Evolutionary conservation across 1,140 invertebrate genomes (phyloP).

Genomic region (Zaprionus gabonicus): DNA sequence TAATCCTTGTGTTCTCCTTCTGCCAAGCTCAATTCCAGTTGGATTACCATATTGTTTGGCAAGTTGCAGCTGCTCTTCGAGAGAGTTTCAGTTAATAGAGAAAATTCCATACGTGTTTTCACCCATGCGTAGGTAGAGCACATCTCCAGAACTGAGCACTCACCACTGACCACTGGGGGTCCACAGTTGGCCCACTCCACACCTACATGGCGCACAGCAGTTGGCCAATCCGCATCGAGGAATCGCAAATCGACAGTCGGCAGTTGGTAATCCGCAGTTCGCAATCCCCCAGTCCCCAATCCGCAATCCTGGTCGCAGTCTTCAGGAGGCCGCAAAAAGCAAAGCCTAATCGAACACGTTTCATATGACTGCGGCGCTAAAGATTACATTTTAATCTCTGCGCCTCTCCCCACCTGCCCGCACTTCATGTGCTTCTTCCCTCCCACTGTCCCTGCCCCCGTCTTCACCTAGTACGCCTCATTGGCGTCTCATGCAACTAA

Average conservation of each 20-base stretch:
- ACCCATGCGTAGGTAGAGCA: constrained; percentile 67
- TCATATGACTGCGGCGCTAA: constrained; percentile 80
- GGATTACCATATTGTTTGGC: neutral
- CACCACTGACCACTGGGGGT: constrained; percentile 59
- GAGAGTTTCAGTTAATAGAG: constrained; percentile 35
- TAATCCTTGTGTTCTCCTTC: no score
- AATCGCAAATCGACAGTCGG: constrained; percentile 13
- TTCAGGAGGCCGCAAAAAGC: constrained; percentile 3
- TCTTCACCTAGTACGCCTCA: neutral
- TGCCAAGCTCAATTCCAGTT: neutral
- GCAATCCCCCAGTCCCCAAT: neutral
- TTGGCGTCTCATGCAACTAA: constrained; percentile 54
- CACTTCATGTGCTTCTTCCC: neutral
- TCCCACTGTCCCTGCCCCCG: neutral
- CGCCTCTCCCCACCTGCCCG: neutral
- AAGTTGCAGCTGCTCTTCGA: neutral
- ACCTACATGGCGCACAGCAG: constrained; percentile 73
- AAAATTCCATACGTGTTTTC: constrained; percentile 41
- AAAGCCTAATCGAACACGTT: constrained; percentile 79
- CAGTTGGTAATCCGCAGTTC: neutral
- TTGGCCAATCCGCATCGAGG: constrained; percentile 51
- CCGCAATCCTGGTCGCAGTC: constrained; percentile 5
- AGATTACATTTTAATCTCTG: constrained; percentile 80
- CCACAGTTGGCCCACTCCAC: constrained; percentile 52
- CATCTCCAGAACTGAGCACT: constrained; percentile 69